Conservation (phyloP, 2,888 invertebrate genomes). For the Tenthredo amoena region DNA sequence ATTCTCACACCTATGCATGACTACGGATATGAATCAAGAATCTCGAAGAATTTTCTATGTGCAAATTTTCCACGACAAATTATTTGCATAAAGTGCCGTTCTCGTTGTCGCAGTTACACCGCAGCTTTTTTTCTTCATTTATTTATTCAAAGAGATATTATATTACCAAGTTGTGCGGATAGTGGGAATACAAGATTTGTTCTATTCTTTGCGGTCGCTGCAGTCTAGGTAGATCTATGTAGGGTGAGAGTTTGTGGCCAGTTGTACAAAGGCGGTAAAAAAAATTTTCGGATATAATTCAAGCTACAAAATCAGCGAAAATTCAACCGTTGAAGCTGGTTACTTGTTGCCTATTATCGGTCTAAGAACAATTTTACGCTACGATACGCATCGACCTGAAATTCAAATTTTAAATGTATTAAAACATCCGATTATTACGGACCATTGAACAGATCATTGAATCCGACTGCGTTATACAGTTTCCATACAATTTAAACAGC, state of each 20-base stretch:
- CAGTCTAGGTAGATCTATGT: background rate
- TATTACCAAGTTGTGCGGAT: background rate
- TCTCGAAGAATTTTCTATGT: background rate
- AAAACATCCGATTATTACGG: conserved; percentile 1
- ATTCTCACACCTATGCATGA: no score
- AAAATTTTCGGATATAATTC: background rate
- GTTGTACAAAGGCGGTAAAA: background rate
- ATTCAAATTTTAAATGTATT: background rate
- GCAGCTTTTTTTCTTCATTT: background rate
- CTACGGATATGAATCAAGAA: background rate
- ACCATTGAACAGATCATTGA: background rate
- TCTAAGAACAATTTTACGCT: conserved; percentile 18
- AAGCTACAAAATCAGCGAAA: background rate
- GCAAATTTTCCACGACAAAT: background rate
- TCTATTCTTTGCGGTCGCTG: background rate
- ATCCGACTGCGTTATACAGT: no score
- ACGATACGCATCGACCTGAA: background rate
- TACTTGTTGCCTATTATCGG: background rate
- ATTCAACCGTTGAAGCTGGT: background rate
- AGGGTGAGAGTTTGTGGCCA: conserved; percentile 9
- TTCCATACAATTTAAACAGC: no score
- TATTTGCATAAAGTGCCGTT: background rate
- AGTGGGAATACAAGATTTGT: background rate
- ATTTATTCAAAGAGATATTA: background rate
- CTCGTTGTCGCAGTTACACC: background rate